Evolutionary conservation across 2,888 invertebrate species (phyloP).

Genomic region (Carpatolechia fugitivella): DNA sequence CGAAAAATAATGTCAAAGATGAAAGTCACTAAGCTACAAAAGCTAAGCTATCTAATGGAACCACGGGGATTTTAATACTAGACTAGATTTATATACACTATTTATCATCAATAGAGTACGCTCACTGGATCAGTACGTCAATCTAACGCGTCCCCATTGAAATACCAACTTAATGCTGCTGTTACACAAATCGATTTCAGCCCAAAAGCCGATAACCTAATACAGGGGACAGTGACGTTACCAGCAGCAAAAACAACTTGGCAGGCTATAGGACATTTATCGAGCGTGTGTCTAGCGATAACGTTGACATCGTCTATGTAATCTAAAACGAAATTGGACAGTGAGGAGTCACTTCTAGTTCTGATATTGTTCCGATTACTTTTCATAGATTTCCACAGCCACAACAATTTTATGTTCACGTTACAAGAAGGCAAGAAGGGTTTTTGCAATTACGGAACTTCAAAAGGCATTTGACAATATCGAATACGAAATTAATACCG

Average conservation of each 20-base stretch:
- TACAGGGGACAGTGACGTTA: constrained; percentile 25
- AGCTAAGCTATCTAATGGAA: neutral
- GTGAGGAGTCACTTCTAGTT: constrained; percentile 4
- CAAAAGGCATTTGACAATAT: neutral
- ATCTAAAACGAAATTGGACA: constrained; percentile 44
- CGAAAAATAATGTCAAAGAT: neutral
- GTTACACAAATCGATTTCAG: constrained; percentile 24
- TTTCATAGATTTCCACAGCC: neutral
- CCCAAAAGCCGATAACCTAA: constrained; percentile 31
- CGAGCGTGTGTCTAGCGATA: constrained; percentile 53
- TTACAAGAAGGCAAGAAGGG: neutral
- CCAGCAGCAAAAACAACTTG: constrained; percentile 34
- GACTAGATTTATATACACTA: constrained; percentile 23
- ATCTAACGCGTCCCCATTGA: constrained; percentile 49
- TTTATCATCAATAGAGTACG: constrained; percentile 42
- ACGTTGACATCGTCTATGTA: constrained; percentile 47
- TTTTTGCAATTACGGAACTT: neutral
- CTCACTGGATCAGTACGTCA: constrained; percentile 45
- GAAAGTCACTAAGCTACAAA: neutral
- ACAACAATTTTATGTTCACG: neutral
- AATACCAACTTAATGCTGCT: constrained; percentile 30
- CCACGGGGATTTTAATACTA: constrained; percentile 5
- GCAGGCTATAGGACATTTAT: constrained; percentile 41
- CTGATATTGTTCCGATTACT: constrained; percentile 3
- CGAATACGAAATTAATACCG: neutral